These are phyloP conservation scores for Pammene aurita DNA, from an alignment of 2,888 invertebrate species.

Conservation along the genomic window DNA sequence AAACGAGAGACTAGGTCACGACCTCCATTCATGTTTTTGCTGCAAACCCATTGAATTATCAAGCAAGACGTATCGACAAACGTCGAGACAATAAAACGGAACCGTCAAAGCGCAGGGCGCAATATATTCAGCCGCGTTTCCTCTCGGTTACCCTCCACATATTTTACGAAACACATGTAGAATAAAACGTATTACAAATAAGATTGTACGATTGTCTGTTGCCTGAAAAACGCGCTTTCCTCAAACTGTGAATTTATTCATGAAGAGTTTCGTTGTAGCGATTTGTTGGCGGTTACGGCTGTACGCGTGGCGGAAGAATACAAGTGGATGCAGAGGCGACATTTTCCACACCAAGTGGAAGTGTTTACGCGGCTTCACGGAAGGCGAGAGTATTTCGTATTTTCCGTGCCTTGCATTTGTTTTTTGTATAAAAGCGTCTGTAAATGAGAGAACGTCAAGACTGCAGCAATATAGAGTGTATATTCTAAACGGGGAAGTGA, in stretches of 20 bases:
- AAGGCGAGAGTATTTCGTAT: neutral
- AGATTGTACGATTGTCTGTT: slow-evolving; percentile 38
- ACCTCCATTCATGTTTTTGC: slow-evolving; percentile 20
- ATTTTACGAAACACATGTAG: slow-evolving; percentile 40
- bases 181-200: slow-evolving; percentile 40
- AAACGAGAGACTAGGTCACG: slow-evolving; percentile 10
- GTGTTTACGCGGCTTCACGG: slow-evolving; percentile 10
- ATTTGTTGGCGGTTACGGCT: slow-evolving; percentile 38
- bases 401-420: slow-evolving; percentile 2
- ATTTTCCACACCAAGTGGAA: slow-evolving; percentile 4
- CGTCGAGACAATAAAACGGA: slow-evolving; percentile 34
- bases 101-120: slow-evolving; percentile 27
- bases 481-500: neutral
- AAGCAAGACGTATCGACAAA: slow-evolving; percentile 32
- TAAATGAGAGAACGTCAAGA: neutral
- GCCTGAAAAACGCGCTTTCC: slow-evolving; percentile 39
- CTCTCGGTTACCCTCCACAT: slow-evolving; percentile 37
- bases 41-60: slow-evolving; percentile 30
- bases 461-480: neutral
- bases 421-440: neutral
- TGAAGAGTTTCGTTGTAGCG: slow-evolving; percentile 35
- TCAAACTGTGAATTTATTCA: slow-evolving; percentile 42
- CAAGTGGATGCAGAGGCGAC: slow-evolving; percentile 31
- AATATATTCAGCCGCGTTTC: slow-evolving; percentile 34
- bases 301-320: slow-evolving; percentile 24